Evolutionary conservation across 2,113 vertebrate genomes (phyloP).

Genomic region (Abramis brama): DNA sequence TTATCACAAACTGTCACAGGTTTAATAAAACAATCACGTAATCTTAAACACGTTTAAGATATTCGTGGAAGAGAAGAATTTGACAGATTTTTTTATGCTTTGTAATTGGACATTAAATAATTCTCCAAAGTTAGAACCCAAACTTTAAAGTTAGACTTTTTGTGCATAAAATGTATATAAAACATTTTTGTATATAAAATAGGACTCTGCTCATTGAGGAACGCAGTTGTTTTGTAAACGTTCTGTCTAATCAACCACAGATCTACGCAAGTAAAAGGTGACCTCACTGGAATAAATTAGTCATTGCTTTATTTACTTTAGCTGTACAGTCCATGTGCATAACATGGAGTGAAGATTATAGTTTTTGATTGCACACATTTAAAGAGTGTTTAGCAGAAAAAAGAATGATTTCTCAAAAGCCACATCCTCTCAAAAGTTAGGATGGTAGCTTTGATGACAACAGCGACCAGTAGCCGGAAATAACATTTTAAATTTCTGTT

Average conservation of each 20-base stretch:
- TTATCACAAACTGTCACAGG: neutral
- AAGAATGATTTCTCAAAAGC: constrained; percentile 12
- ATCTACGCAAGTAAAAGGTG: neutral
- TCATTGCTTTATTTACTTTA: neutral
- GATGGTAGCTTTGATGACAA: neutral
- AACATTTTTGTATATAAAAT: too few relatives aligned
- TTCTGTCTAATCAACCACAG: neutral
- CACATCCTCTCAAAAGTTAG: constrained; percentile 21
- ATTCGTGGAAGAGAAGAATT: too few relatives aligned
- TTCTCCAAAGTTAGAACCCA: too few relatives aligned
- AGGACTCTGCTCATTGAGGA: neutral
- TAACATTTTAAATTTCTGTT: neutral
- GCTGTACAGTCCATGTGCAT: neutral
- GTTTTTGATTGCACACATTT: neutral
- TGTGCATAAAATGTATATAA: neutral
- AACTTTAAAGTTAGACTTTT: neutral
- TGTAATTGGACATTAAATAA: neutral
- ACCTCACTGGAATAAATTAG: neutral
- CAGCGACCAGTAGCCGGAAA: neutral
- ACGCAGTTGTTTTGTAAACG: neutral
- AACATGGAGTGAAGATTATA: neutral
- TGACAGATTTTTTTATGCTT: neutral
- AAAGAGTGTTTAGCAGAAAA: neutral
- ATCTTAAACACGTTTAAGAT: neutral
- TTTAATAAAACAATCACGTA: neutral